Conservation (phyloP, 1,140 invertebrate genomes). For the Brachionus paranguensis region DNA sequence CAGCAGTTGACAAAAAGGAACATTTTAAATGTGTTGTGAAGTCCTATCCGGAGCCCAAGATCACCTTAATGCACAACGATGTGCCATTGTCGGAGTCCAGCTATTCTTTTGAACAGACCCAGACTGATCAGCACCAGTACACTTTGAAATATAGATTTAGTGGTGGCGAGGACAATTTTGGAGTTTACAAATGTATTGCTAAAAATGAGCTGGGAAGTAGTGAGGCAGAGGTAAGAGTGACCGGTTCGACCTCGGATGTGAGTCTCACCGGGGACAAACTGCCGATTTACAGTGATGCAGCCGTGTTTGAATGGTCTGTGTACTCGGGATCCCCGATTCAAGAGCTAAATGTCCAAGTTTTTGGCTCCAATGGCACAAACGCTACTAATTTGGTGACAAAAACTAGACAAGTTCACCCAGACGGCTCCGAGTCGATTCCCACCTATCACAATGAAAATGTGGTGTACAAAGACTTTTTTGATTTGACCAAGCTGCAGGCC, state of each 20-base stretch:
- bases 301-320: constrained; percentile 33
- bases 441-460: constrained; percentile 35
- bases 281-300: constrained; percentile 29
- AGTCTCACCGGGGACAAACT: neutral
- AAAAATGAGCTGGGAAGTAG: constrained; percentile 17
- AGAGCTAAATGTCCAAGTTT: constrained; percentile 37
- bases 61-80: neutral
- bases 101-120: neutral
- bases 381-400: constrained; percentile 1
- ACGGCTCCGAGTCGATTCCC: neutral
- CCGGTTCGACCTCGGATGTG: neutral
- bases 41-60: neutral
- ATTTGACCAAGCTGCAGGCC: constrained; percentile 10
- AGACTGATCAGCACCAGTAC: neutral
- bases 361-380: neutral
- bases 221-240: neutral
- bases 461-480: constrained; percentile 18
- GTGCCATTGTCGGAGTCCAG: neutral
- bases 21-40: neutral
- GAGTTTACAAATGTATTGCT: constrained; percentile 10
- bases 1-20: constrained; percentile 1
- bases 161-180: neutral
- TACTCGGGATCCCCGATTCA: constrained; percentile 10
- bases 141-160: neutral
- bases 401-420: neutral